phyloP scores from a whole-genome alignment of 2,888 invertebrate genomes.

The Eilema depressum region DNA sequence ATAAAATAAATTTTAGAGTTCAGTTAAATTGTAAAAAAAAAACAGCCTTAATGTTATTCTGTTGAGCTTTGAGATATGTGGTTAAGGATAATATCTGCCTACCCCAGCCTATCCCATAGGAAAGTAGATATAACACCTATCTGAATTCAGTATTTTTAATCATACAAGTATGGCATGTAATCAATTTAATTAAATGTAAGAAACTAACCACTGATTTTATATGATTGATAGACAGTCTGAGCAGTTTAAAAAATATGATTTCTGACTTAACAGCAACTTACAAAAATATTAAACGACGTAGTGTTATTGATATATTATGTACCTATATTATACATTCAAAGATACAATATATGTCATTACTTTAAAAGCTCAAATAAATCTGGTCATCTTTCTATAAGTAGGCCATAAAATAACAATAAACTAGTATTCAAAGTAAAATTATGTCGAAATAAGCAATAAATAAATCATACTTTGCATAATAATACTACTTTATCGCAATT shows the following conservation, averaged over 20 bases:
- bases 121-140: background rate
- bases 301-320: no score
- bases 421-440: conserved; percentile 1
- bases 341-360: background rate
- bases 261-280: background rate
- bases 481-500: background rate
- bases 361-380: background rate
- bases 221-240: background rate
- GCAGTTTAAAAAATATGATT: background rate
- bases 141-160: background rate
- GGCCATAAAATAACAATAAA: background rate
- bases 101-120: background rate
- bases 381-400: background rate
- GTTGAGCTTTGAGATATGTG: no score
- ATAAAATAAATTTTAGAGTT: background rate
- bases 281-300: background rate
- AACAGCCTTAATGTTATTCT: no score
- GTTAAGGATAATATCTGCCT: no score
- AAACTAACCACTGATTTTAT: no score
- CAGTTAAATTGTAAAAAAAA: no score
- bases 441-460: background rate
- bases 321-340: no score
- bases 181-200: no score
- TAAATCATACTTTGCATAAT: conserved; percentile 4
- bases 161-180: no score